Base-by-base conservation (phyloP, 2,888 invertebrate species). In the Drosophila mayaguana region DNA sequence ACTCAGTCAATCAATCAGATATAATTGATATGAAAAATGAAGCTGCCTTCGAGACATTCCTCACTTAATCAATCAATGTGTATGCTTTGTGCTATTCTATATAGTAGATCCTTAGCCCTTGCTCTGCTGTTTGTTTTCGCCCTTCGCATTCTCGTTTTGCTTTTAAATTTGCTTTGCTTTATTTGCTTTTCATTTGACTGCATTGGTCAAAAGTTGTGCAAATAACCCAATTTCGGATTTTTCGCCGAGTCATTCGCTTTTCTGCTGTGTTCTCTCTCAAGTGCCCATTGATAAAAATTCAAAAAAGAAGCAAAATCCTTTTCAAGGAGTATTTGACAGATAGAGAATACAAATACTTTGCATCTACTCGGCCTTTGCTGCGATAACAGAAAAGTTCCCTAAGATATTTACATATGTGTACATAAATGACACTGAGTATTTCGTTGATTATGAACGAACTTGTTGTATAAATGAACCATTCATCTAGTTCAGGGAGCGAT, bases 131-230 rank as follows among this genome's bases (percentile, higher is more conserved):
- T 20, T 43, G 14, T 36, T 20, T 46, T 32, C 6, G 14, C 9
- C 22, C 43, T 56, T 43, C 9, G 12, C 16, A 2, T 22, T 42
- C 18, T 18, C 11, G 18, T 11, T 42, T 42, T 18, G 18, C 45
- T n/a, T 20, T 43, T 20, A 14, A 14, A 32, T 46, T 28, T 18
- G 48, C 48, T 28, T 34, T 34, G 38, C 22, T n/a, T 50, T 60
- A 43, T 64, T 64, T 60, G 57, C 34, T 51, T 65, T 65, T 60
- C 51, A 51, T 60, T 60, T 57, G 57, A 50, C 38, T 63, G 50
- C 43, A 45, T 45, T n/a, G 34, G 36, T 36, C 54, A 14, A 36
- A 61, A 28, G 40, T 51, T 42, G 12, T 14, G 25, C 25, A 50
- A 28, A 38, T 18, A 18, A 48, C 14, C 22, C 25, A 18, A 36